A percentile compares a stretch with the other conserved stretches of the same genome.
phyloP scores from a whole-genome alignment of 2,888 invertebrate species.

The Byasa hedistus region DNA sequence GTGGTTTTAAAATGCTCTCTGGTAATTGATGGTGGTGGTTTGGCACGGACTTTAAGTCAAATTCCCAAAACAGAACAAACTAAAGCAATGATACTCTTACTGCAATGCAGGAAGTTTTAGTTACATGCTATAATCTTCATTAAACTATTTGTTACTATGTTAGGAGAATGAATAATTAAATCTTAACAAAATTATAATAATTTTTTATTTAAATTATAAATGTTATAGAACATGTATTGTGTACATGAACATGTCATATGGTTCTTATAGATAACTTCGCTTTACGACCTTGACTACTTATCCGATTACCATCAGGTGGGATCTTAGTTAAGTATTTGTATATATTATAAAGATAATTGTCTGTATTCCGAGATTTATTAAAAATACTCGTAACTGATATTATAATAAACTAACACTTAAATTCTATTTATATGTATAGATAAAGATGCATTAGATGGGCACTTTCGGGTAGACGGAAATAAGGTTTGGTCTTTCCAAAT shows the following conservation, averaged over 20 bases:
- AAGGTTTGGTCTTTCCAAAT: slow-evolving; percentile 12
- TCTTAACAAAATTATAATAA: too few relatives aligned
- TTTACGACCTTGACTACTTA: too few relatives aligned
- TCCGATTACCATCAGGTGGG: too few relatives aligned
- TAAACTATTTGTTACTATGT: not conserved
- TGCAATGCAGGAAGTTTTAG: not conserved
- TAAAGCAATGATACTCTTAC: not conserved
- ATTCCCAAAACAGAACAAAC: not conserved
- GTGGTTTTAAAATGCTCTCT: slow-evolving; percentile 14
- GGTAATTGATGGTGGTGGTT: slow-evolving; percentile 13
- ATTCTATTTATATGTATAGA: too few relatives aligned
- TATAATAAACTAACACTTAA: not conserved
- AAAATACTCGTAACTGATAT: not conserved
- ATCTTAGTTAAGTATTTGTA: too few relatives aligned
- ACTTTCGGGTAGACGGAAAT: slow-evolving; percentile 13
- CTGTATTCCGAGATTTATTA: too few relatives aligned
- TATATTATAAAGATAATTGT: too few relatives aligned
- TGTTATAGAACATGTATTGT: too few relatives aligned
- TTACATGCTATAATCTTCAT: not conserved
- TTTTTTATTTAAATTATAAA: too few relatives aligned
- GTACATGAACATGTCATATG: too few relatives aligned
- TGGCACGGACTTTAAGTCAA: slow-evolving; percentile 8
- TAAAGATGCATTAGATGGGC: not conserved
- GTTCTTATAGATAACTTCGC: too few relatives aligned
- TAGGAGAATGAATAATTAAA: too few relatives aligned